Percentiles rank a stretch among this genome's conserved stretches.
Evolutionary conservation across 2,888 invertebrate genomes (phyloP).

Genomic region (Malachius bipustulatus): DNA sequence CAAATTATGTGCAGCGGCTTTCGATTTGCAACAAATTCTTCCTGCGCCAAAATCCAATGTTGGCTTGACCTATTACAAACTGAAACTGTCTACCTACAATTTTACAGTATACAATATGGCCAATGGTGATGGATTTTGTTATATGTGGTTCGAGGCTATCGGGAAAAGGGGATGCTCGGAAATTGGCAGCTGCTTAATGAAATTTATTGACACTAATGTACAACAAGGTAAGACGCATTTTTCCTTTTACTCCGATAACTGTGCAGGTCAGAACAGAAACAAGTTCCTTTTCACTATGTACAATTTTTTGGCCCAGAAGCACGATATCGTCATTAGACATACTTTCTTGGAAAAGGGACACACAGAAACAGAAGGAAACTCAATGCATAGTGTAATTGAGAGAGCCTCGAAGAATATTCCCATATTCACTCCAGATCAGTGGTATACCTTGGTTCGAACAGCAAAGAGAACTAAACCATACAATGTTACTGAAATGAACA

Average conservation of each 20-base stretch:
- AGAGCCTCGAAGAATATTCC: constrained; percentile 6
- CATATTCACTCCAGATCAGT: neutral
- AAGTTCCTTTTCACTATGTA: constrained; percentile 14
- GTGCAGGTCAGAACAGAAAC: constrained; percentile 14
- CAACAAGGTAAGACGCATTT: constrained; percentile 11
- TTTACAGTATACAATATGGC: constrained; percentile 7
- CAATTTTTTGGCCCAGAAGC: constrained; percentile 1
- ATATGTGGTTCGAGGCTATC: constrained; percentile 7
- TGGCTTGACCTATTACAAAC: constrained; percentile 5
- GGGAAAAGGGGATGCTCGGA: constrained; percentile 14
- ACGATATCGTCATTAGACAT: constrained; percentile 7
- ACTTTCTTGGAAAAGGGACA: constrained; percentile 13
- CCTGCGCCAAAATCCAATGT: constrained; percentile 8
- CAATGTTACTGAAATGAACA: constrained; percentile 11
- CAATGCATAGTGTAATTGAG: constrained; percentile 15
- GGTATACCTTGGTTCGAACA: constrained; percentile 11
- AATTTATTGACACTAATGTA: constrained; percentile 9
- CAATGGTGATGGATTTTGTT: constrained; percentile 2
- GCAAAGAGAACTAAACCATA: constrained; percentile 10
- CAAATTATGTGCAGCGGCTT: constrained; percentile 8
- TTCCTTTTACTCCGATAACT: constrained; percentile 11
- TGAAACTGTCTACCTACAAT: no score
- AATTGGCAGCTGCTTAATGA: constrained; percentile 14
- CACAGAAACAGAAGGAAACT: constrained; percentile 15
- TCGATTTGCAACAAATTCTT: constrained; percentile 10